Conservation (phyloP, 2,797 vertebrate species). For the Mionectes olivaceus region DNA sequence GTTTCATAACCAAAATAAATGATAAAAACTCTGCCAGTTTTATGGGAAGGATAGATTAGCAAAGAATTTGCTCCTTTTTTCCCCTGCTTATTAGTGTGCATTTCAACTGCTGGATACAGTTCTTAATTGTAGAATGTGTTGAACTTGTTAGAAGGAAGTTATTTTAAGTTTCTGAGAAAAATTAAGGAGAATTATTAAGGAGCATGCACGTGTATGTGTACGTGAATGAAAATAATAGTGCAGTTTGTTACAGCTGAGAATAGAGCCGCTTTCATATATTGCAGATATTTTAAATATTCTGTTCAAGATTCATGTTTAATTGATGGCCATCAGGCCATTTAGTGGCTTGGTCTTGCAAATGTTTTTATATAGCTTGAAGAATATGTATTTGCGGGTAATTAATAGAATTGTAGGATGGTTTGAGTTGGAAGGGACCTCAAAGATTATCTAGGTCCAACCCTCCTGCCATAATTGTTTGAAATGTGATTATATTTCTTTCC, state of each 20-base stretch:
- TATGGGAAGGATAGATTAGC: neutral
- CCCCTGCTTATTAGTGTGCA: neutral
- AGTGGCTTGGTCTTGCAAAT: neutral
- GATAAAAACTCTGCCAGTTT: neutral
- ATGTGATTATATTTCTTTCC: neutral
- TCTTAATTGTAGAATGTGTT: neutral
- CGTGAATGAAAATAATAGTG: neutral
- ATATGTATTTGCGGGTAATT: neutral
- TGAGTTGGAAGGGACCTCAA: neutral
- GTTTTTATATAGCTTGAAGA: neutral
- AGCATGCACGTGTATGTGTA: accelerated
- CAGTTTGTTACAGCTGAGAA: neutral
- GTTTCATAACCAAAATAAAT: slow-evolving; percentile 36
- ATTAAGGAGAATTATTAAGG: neutral
- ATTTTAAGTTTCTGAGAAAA: neutral
- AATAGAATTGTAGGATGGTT: neutral
- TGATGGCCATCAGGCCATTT: neutral
- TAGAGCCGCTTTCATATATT: neutral
- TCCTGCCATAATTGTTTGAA: neutral
- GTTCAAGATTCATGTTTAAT: neutral
- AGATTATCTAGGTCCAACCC: neutral
- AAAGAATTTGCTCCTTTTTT: neutral
- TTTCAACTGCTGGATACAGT: neutral
- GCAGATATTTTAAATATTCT: neutral
- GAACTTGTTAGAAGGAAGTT: neutral